Percentiles rank a stretch among this genome's conserved stretches.
These are phyloP conservation scores for Benthosema pterotum DNA, from an alignment of 2,797 vertebrate genomes.

Conservation along the genomic window DNA sequence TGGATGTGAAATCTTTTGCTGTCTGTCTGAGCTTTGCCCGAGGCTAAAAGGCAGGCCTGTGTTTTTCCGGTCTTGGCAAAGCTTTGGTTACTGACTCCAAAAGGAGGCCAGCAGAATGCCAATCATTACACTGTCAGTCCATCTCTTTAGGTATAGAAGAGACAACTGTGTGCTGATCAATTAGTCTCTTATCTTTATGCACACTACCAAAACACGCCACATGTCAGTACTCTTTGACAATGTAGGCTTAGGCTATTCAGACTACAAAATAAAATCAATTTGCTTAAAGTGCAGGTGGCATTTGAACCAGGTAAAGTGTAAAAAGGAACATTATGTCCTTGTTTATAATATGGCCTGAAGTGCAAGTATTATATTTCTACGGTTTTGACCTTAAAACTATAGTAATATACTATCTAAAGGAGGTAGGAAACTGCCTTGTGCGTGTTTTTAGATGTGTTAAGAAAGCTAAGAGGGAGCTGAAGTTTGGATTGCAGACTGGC, in stretches of 20 bases:
- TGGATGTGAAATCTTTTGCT: slow-evolving; percentile 39
- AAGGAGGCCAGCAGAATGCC: slow-evolving; percentile 59
- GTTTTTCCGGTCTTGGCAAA: slow-evolving; percentile 50
- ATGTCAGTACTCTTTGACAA: slow-evolving; percentile 12
- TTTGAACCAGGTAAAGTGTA: slow-evolving; percentile 57
- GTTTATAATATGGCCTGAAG: slow-evolving; percentile 10
- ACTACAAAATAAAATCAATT: slow-evolving; percentile 39
- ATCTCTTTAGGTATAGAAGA: slow-evolving; percentile 22
- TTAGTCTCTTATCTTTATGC: slow-evolving; percentile 42
- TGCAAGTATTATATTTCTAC: slow-evolving; percentile 15
- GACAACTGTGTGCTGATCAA: slow-evolving; percentile 37
- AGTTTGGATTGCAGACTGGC: no score
- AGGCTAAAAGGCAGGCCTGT: slow-evolving; percentile 59
- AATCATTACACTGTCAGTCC: slow-evolving; percentile 33
- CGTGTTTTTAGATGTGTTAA: no score
- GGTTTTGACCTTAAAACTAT: no score
- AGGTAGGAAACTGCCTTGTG: no score
- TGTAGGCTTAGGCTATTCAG: slow-evolving; percentile 29
- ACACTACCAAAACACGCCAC: slow-evolving; percentile 29
- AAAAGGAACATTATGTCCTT: slow-evolving; percentile 68
- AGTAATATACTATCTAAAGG: no score
- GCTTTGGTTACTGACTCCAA: slow-evolving; percentile 44
- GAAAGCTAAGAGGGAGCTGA: no score
- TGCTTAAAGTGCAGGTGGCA: slow-evolving; percentile 52
- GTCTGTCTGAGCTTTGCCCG: slow-evolving; percentile 47